Base-by-base conservation (phyloP, 2,797 vertebrate species). In the Hypotaenidia philippensis region DNA sequence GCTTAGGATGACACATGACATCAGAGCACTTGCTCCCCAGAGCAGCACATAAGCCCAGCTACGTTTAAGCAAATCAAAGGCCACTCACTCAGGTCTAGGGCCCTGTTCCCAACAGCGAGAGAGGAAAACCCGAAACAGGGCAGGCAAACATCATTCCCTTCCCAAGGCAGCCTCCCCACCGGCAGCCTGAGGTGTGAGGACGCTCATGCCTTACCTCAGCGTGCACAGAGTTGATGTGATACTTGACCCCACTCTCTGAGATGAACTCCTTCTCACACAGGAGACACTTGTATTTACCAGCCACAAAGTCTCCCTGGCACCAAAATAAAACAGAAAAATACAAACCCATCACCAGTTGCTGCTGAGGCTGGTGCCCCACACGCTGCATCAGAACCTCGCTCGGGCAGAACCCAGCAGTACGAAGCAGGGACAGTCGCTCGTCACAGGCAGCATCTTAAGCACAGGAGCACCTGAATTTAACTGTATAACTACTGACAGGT, bases 161-260 rank as follows among this genome's bases (percentile, higher is more conserved):
- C 49, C 40, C 22, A 21, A 44, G 68, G 70, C 40, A 57, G 19
- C 60, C 36, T 55, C 21, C 72, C 75, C 68, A 82, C 27, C 40
- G 57, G 4, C 6, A 69, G 9, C 29, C 45, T 25, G 41, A 31
- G 36, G 32, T 25, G 6, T 77, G 44, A 85, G 20, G 32, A 49
- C 23, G 49, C 60, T 49, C 41, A 32, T 56, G 53, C 53, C 97
- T 97, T 97, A 99, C 99, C 99, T 99, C 99, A 41, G 99, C 98
- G 11, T 99, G 99, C 89, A 99, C 97, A 26, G 99, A 99, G 97
- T 99, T 99, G 97, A 99, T 99, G 97, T 99, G 99, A 95, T 99
- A 99, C 88, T 99, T 99, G 91, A 99, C 99, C 29, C 99, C 99
- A 55, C 99, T 99, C 96, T 99, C 99, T 5, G 99, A 99, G 93